phyloP scores from a whole-genome alignment of 2,888 invertebrate species.

The Anorthoa munda region DNA sequence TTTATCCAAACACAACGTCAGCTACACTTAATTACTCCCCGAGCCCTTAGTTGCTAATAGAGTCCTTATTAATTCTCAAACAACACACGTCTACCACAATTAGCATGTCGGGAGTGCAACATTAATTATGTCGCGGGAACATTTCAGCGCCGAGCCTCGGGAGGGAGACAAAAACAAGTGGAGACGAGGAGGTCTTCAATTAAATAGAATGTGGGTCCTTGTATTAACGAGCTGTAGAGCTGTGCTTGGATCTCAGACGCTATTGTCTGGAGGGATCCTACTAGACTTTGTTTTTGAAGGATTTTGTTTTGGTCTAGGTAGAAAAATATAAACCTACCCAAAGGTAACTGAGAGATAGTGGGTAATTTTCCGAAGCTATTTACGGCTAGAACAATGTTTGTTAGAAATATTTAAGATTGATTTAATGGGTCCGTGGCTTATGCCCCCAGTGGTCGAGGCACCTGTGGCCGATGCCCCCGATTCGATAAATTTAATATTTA shows the following conservation, averaged over 20 bases:
- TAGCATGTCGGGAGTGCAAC: constrained; percentile 51
- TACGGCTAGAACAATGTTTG: not conserved
- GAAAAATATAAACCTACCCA: not conserved
- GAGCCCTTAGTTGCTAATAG: constrained; percentile 23
- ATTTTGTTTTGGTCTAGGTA: constrained; percentile 1
- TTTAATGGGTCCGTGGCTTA: no score
- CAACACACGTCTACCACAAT: constrained; percentile 61
- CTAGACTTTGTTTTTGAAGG: constrained; percentile 29
- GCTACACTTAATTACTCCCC: constrained; percentile 22
- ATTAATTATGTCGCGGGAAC: constrained; percentile 57
- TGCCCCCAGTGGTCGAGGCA: no score
- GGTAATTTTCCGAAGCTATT: not conserved
- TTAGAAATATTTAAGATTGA: no score
- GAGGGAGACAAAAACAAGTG: constrained; percentile 58
- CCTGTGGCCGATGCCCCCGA: no score
- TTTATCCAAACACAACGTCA: constrained; percentile 4
- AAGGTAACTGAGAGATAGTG: no score
- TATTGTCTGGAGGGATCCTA: constrained; percentile 47
- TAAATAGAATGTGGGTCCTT: constrained; percentile 60
- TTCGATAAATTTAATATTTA: no score
- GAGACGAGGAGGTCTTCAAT: constrained; percentile 64
- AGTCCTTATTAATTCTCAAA: constrained; percentile 32
- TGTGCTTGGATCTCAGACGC: constrained; percentile 40
- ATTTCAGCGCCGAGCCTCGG: constrained; percentile 31
- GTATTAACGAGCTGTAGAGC: constrained; percentile 62